Conservation (phyloP, 1,140 invertebrate genomes). For the Harlomillsia oculata region DNA sequence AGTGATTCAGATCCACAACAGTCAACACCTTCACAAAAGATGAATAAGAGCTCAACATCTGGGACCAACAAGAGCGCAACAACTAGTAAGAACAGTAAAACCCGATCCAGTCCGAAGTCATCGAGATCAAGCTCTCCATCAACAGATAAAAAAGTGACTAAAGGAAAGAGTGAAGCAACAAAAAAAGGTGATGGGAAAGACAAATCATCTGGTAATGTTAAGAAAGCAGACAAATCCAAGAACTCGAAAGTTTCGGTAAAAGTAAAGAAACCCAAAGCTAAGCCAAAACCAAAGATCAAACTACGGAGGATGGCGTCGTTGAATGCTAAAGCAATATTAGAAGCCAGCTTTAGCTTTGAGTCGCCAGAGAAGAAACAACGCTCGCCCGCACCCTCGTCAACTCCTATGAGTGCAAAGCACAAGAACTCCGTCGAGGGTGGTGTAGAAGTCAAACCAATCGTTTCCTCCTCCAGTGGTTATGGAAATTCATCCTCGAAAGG, state of each 20-base stretch:
- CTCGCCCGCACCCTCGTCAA: constrained; percentile 23
- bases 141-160: background rate
- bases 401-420: constrained; percentile 1
- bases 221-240: background rate
- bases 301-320: constrained; percentile 79
- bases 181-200: background rate
- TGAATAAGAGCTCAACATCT: background rate
- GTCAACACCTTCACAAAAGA: constrained; percentile 12
- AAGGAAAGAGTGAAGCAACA: background rate
- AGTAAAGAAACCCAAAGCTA: constrained; percentile 20
- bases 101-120: background rate
- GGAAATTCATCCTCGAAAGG: constrained; percentile 1
- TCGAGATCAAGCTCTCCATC: background rate
- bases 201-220: background rate
- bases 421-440: constrained; percentile 16
- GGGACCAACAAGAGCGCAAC: background rate
- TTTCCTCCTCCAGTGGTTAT: background rate
- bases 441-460: background rate
- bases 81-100: background rate
- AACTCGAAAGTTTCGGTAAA: constrained; percentile 1
- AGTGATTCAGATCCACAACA: constrained; percentile 16
- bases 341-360: constrained; percentile 73
- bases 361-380: constrained; percentile 45
- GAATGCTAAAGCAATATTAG: constrained; percentile 83
- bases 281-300: constrained; percentile 25